Evolutionary conservation across 1,140 invertebrate genomes (phyloP).

Genomic region (Drosophila teissieri): DNA sequence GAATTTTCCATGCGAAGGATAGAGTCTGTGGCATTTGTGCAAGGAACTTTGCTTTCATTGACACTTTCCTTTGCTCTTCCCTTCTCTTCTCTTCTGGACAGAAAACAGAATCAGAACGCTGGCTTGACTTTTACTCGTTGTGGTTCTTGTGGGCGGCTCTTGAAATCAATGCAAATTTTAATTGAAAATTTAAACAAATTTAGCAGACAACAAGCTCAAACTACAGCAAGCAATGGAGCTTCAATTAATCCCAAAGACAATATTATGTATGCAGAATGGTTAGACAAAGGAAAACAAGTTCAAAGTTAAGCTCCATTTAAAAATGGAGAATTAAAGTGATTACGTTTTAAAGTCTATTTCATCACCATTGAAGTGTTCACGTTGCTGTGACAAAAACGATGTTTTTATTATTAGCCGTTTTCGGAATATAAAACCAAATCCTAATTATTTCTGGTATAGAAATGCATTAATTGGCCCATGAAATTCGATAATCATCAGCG

Average conservation of each 20-base stretch:
- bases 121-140: slow-evolving; percentile 16
- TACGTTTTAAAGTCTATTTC: not conserved
- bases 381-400: too few relatives aligned
- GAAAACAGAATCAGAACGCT: slow-evolving; percentile 3
- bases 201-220: slow-evolving; percentile 5
- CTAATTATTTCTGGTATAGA: too few relatives aligned
- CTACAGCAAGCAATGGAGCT: not conserved
- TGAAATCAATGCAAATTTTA: slow-evolving; percentile 57
- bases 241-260: slow-evolving; percentile 3
- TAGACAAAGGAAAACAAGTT: not conserved
- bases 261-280: slow-evolving; percentile 17
- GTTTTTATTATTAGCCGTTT: too few relatives aligned
- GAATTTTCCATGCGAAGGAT: slow-evolving; percentile 22
- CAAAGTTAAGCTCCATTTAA: not conserved
- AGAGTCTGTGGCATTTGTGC: slow-evolving; percentile 52
- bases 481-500: slow-evolving; percentile 7
- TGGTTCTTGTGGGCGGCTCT: slow-evolving; percentile 7
- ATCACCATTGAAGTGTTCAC: too few relatives aligned
- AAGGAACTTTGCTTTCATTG: slow-evolving; percentile 44
- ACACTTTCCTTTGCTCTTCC: slow-evolving; percentile 3
- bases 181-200: slow-evolving; percentile 51
- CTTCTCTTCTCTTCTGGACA: not conserved
- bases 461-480: not conserved
- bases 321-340: not conserved
- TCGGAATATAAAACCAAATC: too few relatives aligned